Evolutionary conservation across 2,797 vertebrate genomes (phyloP), one percentile per base, ranked within the genome.

Genomic region (Leuciscus waleckii): DNA sequence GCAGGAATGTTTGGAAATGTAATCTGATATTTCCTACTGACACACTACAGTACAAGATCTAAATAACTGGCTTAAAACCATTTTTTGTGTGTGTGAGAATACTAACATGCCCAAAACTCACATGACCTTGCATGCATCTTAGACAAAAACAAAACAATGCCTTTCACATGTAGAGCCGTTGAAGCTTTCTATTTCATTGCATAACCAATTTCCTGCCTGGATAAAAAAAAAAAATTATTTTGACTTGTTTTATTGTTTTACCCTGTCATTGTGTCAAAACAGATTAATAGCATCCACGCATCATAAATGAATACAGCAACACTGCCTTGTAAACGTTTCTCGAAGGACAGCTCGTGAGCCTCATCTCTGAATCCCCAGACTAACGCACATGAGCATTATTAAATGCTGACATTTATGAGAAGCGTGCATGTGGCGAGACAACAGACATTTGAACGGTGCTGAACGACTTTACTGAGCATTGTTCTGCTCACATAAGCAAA

Each of bases 141-240:
- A 49, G 14, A 49, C 46, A 49, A 16, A 49, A 49, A 16, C 4
- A 49, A 49, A 49, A 49, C 46, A 49, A 49, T 49, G 46, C 14
- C 46, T 49, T 49, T 49, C 14, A 49, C 46, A 49, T 49, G 46
- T 16, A 49, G 46, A 49, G 5, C 14, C 46, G 14, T 16, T 49
- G 14, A 49, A 16, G 46, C 46, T 49, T 49, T 49, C 46, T 19
- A 69, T 90, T 90, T 87, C 87, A 92, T 90, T 87, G 91, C 89
- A 91, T 88, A 93, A 91, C 91, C 92, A 74, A 94, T 95, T 94
- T 95, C 92, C 90, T 92, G 92, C 91, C 88, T 91, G 90, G 79
- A 89, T 90, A 93, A 88, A 29, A 29, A 29, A 29, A 29, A 29
- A 29, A 29, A 29, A 29, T 86, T 85, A 79, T 46, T 68, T 4